Conservation (phyloP, 2,888 invertebrate species). For the Empis stercorea region DNA sequence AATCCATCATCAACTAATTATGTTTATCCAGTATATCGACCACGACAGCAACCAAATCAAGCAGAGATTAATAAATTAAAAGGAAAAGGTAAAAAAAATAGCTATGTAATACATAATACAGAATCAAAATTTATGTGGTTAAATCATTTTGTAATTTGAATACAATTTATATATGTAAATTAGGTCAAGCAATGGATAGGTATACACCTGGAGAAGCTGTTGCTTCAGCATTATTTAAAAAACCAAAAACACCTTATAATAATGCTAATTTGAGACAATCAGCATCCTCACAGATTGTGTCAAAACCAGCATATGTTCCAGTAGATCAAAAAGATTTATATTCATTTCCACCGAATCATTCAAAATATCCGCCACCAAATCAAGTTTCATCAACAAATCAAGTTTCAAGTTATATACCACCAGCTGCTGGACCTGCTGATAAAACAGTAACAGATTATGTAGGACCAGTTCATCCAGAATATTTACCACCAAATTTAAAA, state of each 20-base stretch:
- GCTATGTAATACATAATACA: not conserved
- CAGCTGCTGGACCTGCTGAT: conserved; percentile 25
- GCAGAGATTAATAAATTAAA: conserved; percentile 22
- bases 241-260: conserved; percentile 16
- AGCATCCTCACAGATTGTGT: conserved; percentile 11
- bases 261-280: conserved; percentile 14
- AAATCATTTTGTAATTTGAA: too few relatives aligned
- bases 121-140: too few relatives aligned
- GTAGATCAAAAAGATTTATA: conserved; percentile 22
- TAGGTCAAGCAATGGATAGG: conserved; percentile 22
- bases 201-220: conserved; percentile 32
- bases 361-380: conserved; percentile 28
- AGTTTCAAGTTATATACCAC: conserved; percentile 29
- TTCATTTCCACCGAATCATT: conserved; percentile 31
- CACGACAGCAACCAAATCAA: conserved; percentile 16
- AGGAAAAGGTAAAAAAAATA: conserved; percentile 15
- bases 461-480: conserved; percentile 19
- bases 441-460: conserved; percentile 16
- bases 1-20: too few relatives aligned
- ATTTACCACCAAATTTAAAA: conserved; percentile 13
- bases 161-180: not conserved
- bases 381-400: conserved; percentile 20
- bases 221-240: conserved; percentile 21
- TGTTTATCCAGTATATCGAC: conserved; percentile 15
- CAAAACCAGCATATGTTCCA: conserved; percentile 21